Base-by-base conservation (phyloP, 1,140 invertebrate genomes). In the Plectrocnemia conspersa region DNA sequence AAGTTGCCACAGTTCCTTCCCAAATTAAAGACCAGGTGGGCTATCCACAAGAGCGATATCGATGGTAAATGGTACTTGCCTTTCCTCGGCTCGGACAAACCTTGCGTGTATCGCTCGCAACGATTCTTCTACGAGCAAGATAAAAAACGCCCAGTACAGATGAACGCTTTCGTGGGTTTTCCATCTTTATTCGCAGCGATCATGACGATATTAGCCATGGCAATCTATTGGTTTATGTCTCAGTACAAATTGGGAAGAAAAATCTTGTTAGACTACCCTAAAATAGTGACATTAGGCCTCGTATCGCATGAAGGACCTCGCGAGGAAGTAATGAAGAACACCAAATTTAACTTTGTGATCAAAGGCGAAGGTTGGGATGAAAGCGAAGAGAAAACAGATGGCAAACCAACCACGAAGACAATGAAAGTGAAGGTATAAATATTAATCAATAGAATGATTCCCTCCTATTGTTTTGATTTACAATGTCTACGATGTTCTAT, bases 321-420 rank as follows among this genome's bases (percentile, higher is more conserved):
- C 5, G 77, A 80, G 45, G 79, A 84, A 47, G 68, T 68, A 0
- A 77, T 86, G 66, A 75, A 87, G 45, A 79, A 79, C 1, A 68
- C 75, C 0, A 69, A 72, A 23, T 91, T 91, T 63, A 76, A 72
- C 7, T 73, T 91, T 54, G 83, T 78, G 19, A 78, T 94, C 52
- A 73, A 83, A 63, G 90, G 85, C 0, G 68, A 78, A 42, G 93
- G 93, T 0, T 96, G 91, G 89, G 72, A 71, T 1, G 79, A 80
- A 52, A 82, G 82, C 38, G 80, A 82, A 53, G 74, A 77, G 1
- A 82, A 85, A 63, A 68, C 83, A 35, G 82, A 84, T 58, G 71
- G 68, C 1, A 70, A 73, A 2, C 67, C 77, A 36, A 84, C 86
- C 2, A 80, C 83, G 47, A 88, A 86, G 65, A 79, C 73, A 24